phyloP scores from a whole-genome alignment of 2,113 vertebrate species.

The Dryoscopus gambensis region DNA sequence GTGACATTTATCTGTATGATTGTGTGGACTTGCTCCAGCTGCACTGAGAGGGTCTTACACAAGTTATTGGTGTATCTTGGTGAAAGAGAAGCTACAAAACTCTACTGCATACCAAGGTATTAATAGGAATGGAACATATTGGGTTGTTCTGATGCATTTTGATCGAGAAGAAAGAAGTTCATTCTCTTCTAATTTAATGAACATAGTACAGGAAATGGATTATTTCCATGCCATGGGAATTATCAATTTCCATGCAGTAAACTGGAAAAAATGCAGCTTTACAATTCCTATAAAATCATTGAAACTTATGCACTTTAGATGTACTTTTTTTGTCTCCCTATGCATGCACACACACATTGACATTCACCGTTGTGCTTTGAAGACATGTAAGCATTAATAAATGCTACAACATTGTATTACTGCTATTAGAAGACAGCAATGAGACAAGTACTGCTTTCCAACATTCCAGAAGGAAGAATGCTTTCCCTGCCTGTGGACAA shows the following conservation, averaged over 20 bases:
- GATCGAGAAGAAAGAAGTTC: background rate
- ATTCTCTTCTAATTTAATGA: background rate
- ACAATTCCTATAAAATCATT: background rate
- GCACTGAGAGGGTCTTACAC: background rate
- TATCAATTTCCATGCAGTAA: background rate
- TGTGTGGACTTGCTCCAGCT: background rate
- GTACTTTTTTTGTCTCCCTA: background rate
- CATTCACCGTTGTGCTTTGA: background rate
- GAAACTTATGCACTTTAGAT: background rate
- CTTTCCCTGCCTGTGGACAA: background rate
- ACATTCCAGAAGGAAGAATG: background rate
- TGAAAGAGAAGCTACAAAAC: background rate
- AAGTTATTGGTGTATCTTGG: background rate
- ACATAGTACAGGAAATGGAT: background rate
- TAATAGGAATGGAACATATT: background rate
- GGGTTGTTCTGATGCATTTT: background rate
- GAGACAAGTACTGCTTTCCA: background rate
- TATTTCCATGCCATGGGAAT: background rate
- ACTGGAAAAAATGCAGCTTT: background rate
- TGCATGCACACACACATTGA: background rate
- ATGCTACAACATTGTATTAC: background rate
- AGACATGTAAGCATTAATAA: background rate
- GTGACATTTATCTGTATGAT: background rate
- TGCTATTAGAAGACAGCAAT: background rate
- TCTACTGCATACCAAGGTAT: background rate